Conservation (phyloP, 2,888 invertebrate genomes). For the Drosophila flavopinicola region DNA sequence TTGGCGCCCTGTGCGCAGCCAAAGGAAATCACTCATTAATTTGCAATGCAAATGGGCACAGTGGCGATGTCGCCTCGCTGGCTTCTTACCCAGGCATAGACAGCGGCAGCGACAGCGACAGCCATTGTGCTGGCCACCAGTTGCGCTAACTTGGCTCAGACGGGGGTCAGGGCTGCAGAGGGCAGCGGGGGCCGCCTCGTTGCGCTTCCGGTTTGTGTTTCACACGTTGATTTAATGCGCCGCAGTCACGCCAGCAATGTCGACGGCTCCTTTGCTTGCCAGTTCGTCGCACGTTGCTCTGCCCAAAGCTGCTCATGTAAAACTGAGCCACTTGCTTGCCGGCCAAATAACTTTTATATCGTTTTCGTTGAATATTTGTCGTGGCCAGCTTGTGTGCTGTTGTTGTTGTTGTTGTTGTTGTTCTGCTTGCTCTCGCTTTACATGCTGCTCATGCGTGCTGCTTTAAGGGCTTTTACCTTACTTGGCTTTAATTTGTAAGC, state of each 20-base stretch:
- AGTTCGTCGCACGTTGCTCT: slow-evolving; percentile 34
- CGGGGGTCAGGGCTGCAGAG: not conserved
- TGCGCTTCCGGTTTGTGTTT: slow-evolving; percentile 76
- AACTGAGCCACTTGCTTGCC: slow-evolving; percentile 55
- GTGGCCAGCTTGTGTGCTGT: slow-evolving; percentile 20
- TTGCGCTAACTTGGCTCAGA: slow-evolving; percentile 44
- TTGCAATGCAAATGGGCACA: slow-evolving; percentile 77
- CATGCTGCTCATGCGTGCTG: slow-evolving; percentile 1
- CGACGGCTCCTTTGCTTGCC: slow-evolving; percentile 10
- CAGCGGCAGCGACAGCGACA: slow-evolving; percentile 45
- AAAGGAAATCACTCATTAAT: slow-evolving; percentile 77
- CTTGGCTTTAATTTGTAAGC: too few species aligned
- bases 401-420: slow-evolving; percentile 5
- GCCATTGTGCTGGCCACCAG: slow-evolving; percentile 51
- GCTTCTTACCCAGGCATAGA: slow-evolving; percentile 67
- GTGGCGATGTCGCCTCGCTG: slow-evolving; percentile 13
- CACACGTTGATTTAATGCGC: slow-evolving; percentile 79
- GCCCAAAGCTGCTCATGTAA: slow-evolving; percentile 68
- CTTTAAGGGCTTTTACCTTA: too few species aligned
- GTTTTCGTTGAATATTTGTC: slow-evolving; percentile 26
- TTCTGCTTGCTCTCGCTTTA: not conserved
- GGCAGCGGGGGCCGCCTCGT: slow-evolving; percentile 24
- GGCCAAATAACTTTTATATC: slow-evolving; percentile 73
- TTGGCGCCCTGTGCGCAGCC: slow-evolving; percentile 89
- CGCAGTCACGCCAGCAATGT: slow-evolving; percentile 69